Base-by-base conservation (phyloP, 2,797 vertebrate species). In the Anableps anableps region DNA sequence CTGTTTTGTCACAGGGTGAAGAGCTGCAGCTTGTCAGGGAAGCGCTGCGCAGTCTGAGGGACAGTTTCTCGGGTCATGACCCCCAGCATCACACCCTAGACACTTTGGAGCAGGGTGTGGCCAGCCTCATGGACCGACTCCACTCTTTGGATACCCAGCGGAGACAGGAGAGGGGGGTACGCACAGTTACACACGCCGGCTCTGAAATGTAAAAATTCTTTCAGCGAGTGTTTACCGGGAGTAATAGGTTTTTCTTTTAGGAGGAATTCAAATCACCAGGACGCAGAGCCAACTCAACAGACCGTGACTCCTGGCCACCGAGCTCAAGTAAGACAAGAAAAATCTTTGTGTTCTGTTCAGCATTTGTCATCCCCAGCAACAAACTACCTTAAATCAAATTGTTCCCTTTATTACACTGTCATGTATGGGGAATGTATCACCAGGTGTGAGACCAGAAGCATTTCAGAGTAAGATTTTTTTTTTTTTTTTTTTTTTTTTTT, bases 61-160 rank as follows among this genome's bases (percentile, higher is more conserved):
- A 99, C 92, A 96, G 96, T 85, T 99, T 99, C 87, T 97, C 98
- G 0, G 98, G 98, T 31, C 98, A 99, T 0, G 99, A 99, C 79
- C 98, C 98, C 0, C 98, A 99, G 88, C 99, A 99, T 88, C 99
- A 99, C 95, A 99, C 98, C 36, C 96, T 99, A n/a, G 99, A 99
- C 95, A 99, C 97, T 79, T 82, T 99, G 93, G 99, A 99, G 91
- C 98, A 99, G 95, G 98, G 98, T 0, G 96, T 99, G 88, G 87
- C 97, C 82, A 99, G 97, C 83, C 95, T 99, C 74, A 97, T 99
- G 96, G 99, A 99, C 86, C 96, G 97, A 51, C 88, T 99, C 76
- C 96, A 97, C 74, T 87, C 88, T 53, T 1, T 95, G 89, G 98
- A 99, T 82, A 88, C 89, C 4, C 98, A 97, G 78, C 97, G 95